phyloP scores from a whole-genome alignment of 2,113 vertebrate species.

The Forbesichthys agassizii region DNA sequence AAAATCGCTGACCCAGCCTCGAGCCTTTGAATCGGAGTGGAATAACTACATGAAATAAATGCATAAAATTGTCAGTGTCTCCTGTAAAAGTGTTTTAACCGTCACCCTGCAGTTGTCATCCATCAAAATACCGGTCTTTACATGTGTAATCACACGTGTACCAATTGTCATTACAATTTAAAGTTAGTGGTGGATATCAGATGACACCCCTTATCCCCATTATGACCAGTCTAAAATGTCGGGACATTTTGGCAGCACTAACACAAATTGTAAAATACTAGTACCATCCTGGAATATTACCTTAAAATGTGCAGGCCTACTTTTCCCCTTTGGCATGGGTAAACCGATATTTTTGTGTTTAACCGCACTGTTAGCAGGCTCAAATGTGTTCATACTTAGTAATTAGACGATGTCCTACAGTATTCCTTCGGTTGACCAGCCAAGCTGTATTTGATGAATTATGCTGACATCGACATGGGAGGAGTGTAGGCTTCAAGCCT shows the following conservation, averaged over 20 bases:
- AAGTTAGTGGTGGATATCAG: neutral
- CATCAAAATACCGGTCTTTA: neutral
- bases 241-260: neutral
- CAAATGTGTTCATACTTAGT: no score
- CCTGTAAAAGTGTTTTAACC: conserved; percentile 67
- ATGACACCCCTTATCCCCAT: neutral
- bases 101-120: conserved; percentile 23
- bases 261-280: neutral
- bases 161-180: neutral
- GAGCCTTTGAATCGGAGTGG: conserved; percentile 79
- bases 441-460: no score
- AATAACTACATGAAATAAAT: conserved; percentile 84
- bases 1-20: conserved; percentile 77
- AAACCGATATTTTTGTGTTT: neutral
- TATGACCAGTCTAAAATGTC: neutral
- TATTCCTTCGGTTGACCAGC: no score
- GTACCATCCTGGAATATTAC: conserved; percentile 8
- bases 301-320: neutral
- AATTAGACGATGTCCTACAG: no score
- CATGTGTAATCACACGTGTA: conserved; percentile 7
- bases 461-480: no score
- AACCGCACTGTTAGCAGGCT: neutral
- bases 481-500: no score
- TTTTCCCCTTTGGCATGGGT: neutral
- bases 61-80: conserved; percentile 79